Evolutionary conservation across 2,888 invertebrate genomes (phyloP), one percentile per base, ranked within the genome.

Genomic region (Archips crataeganus): DNA sequence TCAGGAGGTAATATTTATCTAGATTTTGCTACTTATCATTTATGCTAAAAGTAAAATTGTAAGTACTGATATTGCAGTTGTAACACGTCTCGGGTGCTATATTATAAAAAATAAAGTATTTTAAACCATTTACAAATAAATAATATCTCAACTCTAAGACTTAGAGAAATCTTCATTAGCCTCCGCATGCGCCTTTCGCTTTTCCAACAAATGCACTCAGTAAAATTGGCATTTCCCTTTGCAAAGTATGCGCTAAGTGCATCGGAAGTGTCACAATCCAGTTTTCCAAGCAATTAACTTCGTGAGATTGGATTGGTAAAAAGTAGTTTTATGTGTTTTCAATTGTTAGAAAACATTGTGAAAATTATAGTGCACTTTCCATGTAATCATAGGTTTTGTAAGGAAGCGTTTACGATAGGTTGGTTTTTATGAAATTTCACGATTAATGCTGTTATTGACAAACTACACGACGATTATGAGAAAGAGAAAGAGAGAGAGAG

Each of bases 181-280:
- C 76, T 77, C 63, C 75, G 61, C 75, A 77, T 78, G 76, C 75
- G 81, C 81, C 86, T 87, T 85, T 87, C 87, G 86, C 84, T 87
- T 86, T 84, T 86, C 85, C 78, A 81, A 75, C 74, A 59, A 61
- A 77, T 70, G 45, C 70, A 70, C 71, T 76, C 72, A 81, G 82
- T 80, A 81, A 83, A 80, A 81, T 79, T 76, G 78, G 75, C 77
- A 79, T 85, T 90, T 88, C 91, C 89, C 87, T 79, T 71, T 76
- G 71, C 72, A 85, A 32, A 57, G 85, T 74, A 72, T 63, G 74
- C 68, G 60, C 65, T 71, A 79, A 75, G 77, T 78, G 75, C 77
- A 81, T 87, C 88, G 90, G 90, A 91, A 90, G 87, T 83, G 73
- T 57, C 51, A 72, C 76, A 74, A 62, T 79, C 81, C 75, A 84